Percentiles rank a stretch among this genome's conserved stretches.
Conservation (phyloP, 2,888 invertebrate genomes). For the Agonopterix alstromeriana region DNA sequence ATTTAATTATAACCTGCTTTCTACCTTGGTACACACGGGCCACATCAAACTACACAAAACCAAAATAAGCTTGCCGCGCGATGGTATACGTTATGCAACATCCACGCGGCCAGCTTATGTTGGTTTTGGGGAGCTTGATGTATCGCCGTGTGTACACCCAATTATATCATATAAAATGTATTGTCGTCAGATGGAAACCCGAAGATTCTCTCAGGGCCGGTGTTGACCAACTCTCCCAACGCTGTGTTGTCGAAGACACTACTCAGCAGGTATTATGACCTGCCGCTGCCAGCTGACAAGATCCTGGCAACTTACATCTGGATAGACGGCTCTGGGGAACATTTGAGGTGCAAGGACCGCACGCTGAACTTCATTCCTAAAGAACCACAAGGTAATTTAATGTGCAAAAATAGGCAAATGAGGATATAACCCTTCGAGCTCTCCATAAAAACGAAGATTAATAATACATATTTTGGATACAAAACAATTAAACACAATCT, state of each 20-base stretch:
- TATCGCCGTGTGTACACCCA: no score
- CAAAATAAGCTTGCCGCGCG: no score
- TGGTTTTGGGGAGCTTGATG: no score
- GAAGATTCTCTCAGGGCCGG: constrained; percentile 65
- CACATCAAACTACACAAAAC: no score
- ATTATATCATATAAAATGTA: not conserved
- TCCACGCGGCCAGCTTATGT: no score
- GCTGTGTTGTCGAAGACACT: constrained; percentile 87
- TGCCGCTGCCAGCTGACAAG: constrained; percentile 86
- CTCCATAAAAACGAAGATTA: no score
- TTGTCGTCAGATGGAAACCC: constrained; percentile 47
- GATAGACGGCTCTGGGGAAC: constrained; percentile 96
- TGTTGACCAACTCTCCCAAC: constrained; percentile 84
- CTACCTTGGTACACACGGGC: no score
- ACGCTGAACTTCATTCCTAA: constrained; percentile 90
- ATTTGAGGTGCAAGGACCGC: constrained; percentile 90
- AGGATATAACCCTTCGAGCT: no score
- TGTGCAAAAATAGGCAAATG: no score
- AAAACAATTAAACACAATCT: no score
- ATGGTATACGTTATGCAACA: no score
- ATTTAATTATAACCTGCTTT: not conserved
- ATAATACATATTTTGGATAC: no score
- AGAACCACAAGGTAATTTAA: constrained; percentile 80
- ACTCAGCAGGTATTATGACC: constrained; percentile 82
- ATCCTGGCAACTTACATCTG: constrained; percentile 94